Evolutionary conservation across 2,797 vertebrate species (phyloP), one percentile per base, ranked within the genome.

Genomic region (Alfaro cultratus): DNA sequence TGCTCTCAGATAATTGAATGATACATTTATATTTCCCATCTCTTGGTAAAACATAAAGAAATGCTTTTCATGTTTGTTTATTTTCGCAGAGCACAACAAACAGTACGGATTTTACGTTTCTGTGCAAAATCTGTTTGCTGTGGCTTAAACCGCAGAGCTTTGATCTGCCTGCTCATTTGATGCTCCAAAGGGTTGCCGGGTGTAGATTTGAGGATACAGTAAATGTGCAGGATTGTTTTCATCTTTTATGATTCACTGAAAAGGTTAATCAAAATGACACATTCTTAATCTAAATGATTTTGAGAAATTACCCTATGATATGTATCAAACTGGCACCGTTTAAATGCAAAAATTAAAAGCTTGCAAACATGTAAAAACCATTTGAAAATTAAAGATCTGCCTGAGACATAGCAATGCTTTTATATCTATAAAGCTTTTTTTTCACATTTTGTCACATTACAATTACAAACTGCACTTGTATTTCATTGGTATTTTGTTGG

Each of bases 151-250:
- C 64, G 74, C 67, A 2, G 41, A 15, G 60, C 87, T 90, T 89
- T 91, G 84, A 90, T 90, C 86, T 53, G 55, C 49, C 74, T 75
- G 79, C 51, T 82, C 79, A 73, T 57, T 31, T 80, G 46, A 83
- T 81, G 80, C 55, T 75, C 55, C 76, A 36, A 81, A 57, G 64
- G 29, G 36, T 74, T 72, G 77, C 71, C 9, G 43, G 10, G 13
- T 77, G 49, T 75, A 83, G 55, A 83, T 87, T 83, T 87, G 46
- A 67, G 57, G 86, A 79, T 49, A 67, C 12, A 43, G 51, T 80
- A 16, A 5, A n/a, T 72, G 5, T 13, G 39, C 6, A 26, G 67
- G 39, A 29, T 29, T 75, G 55, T 70, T 47, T 74, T 49, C 39
- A 31, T 26, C 7, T 78, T 82, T 62, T 34, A 46, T 80, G n/a